phyloP scores from a whole-genome alignment of 2,888 invertebrate species.

The Leptogaster cylindrica region DNA sequence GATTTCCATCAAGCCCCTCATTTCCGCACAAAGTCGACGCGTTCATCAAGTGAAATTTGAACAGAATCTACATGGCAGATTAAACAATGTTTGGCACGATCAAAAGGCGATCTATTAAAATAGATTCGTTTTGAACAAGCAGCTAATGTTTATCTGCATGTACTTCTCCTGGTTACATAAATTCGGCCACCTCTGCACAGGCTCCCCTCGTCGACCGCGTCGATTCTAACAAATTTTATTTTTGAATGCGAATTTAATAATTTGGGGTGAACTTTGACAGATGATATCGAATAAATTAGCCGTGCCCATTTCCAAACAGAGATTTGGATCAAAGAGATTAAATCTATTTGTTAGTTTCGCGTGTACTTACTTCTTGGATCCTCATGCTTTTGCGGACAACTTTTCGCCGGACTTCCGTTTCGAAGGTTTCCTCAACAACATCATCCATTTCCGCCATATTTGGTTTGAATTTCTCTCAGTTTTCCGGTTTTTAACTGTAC shows the following conservation, averaged over 20 bases:
- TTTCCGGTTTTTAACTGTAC: no score
- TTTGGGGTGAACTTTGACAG: no score
- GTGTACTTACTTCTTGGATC: constrained; percentile 52
- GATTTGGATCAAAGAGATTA: no score
- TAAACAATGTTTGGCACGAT: constrained; percentile 46
- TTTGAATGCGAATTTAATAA: constrained; percentile 24
- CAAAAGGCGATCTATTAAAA: constrained; percentile 42
- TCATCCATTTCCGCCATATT: constrained; percentile 60
- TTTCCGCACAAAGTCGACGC: no score
- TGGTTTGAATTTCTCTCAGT: background rate
- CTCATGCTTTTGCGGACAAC: constrained; percentile 57
- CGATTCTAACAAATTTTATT: constrained; percentile 3
- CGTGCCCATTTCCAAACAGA: no score
- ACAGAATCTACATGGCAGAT: no score
- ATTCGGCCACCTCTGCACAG: background rate
- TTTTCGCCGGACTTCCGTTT: constrained; percentile 57
- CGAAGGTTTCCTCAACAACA: constrained; percentile 52
- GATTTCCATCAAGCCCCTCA: no score
- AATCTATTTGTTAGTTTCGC: no score
- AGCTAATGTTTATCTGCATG: constrained; percentile 26
- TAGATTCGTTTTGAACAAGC: constrained; percentile 36
- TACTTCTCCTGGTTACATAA: constrained; percentile 34
- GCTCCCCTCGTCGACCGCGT: background rate
- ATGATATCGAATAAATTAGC: no score
- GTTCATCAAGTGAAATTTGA: no score